phyloP scores from a whole-genome alignment of 64 coral and sea anemone genomes.

The Acropora tenuis region DNA sequence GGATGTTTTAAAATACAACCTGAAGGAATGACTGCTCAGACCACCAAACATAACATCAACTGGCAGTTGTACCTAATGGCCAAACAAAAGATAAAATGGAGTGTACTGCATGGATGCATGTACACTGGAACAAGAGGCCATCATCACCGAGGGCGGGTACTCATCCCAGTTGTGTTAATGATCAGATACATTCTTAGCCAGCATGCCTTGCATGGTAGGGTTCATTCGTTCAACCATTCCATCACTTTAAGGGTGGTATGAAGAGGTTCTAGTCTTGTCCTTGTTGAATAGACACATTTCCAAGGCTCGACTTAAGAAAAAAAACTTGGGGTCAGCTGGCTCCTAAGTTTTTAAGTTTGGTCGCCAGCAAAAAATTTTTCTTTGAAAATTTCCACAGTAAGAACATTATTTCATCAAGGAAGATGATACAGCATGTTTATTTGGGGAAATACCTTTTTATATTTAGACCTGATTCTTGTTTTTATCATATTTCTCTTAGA shows the following conservation, averaged over 20 bases:
- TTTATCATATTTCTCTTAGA: too few species aligned
- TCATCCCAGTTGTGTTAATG: too few species aligned
- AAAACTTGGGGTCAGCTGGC: slow-evolving; percentile 11
- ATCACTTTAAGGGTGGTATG: too few species aligned
- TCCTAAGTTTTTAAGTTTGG: slow-evolving; percentile 44
- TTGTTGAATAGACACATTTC: background rate
- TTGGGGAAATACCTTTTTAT: background rate
- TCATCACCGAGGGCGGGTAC: background rate
- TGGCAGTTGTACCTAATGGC: slow-evolving; percentile 8
- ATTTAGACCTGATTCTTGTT: background rate
- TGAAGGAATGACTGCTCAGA: too few species aligned
- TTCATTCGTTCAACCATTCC: too few species aligned
- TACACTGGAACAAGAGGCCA: slow-evolving; percentile 5
- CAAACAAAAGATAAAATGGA: slow-evolving; percentile 10
- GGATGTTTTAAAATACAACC: too few species aligned
- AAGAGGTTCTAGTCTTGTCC: too few species aligned
- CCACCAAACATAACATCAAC: slow-evolving; percentile 3
- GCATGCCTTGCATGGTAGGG: too few species aligned
- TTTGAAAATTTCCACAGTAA: background rate
- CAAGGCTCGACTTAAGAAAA: background rate
- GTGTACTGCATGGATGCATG: slow-evolving; percentile 15
- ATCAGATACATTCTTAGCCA: too few species aligned
- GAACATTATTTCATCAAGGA: background rate
- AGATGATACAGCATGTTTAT: background rate
- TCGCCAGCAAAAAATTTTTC: slow-evolving; percentile 17